phyloP scores from a whole-genome alignment of 2,888 invertebrate genomes.

The Agonopterix arenella region DNA sequence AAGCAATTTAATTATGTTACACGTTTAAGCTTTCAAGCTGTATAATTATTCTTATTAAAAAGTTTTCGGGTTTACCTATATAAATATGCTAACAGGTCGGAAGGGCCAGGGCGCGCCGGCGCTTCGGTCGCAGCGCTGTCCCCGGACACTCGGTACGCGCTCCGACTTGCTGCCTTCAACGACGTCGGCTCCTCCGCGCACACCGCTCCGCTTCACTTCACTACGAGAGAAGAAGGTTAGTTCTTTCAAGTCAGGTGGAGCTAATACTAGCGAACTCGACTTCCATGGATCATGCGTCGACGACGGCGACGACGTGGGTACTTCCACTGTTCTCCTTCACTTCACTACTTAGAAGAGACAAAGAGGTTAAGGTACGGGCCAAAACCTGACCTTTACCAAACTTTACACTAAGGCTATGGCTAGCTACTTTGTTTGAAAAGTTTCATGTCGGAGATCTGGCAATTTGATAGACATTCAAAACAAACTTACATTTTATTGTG shows the following conservation, averaged over 20 bases:
- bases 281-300: slow-evolving; percentile 68
- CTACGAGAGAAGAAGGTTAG: slow-evolving; percentile 89
- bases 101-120: slow-evolving; percentile 64
- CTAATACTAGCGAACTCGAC: no score
- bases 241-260: neutral
- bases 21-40: no score
- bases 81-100: slow-evolving; percentile 37
- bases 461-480: no score
- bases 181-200: slow-evolving; percentile 88
- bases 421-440: no score
- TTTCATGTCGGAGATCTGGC: no score
- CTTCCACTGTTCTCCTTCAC: slow-evolving; percentile 84
- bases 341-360: slow-evolving; percentile 90
- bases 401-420: no score
- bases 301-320: slow-evolving; percentile 91
- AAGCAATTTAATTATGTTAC: no score
- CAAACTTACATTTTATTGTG: no score
- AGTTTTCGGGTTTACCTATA: neutral
- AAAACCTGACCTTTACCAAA: no score
- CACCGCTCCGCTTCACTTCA: slow-evolving; percentile 84
- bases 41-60: neutral
- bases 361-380: slow-evolving; percentile 68
- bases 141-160: slow-evolving; percentile 88
- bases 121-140: slow-evolving; percentile 79
- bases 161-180: slow-evolving; percentile 89